Evolutionary conservation across 2,113 vertebrate species (phyloP), one percentile per base, ranked within the genome.

Genomic region (Probosciger aterrimus): DNA sequence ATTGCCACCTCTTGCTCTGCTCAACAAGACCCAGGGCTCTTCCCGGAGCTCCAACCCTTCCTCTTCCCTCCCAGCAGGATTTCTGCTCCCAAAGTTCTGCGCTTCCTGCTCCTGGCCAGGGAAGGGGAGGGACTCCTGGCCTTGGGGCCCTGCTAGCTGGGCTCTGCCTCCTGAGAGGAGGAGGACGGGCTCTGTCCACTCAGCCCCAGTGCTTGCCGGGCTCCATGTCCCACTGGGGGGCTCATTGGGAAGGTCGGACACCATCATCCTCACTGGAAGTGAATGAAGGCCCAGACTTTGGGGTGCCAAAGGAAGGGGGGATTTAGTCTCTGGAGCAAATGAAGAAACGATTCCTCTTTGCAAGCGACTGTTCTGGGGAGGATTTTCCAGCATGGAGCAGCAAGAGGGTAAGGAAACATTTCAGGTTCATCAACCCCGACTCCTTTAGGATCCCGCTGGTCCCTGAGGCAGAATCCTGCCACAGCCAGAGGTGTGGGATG

Each of bases 81-180:
- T 86, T 60, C 52, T 77, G 88, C 90, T 92, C 82, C 6, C 1
- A 59, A 67, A 37, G 43, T 10, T 14, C 28, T 1, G 14, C 46
- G 60, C 90, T 94, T 95, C 95, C 88, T 88, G 88, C 55, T 79
- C 86, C 65, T 2, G 4, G 64, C 43, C 23, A 44, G 92, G 60
- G 73, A 93, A 95, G 93, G 92, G 95, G 96, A 95, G 96, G 95
- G 88, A 94, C 92, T 96, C 41, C 46, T 11, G n/a, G 53, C 14
- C 37, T 6, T 4, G 44, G 47, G 67, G 81, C 93, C 68, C 28
- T 7, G 2, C 43, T 10, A 75, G 43, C 33, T 5, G 0, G 28
- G 73, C 73, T 86, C 90, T 94, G 92, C 92, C 87, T 77, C 64
- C 53, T 0, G 31, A 24, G 39, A 82, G 85, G 52, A 88, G 43